Conservation (phyloP, 1,140 invertebrate species). For the Dendrolimus punctatus region DNA sequence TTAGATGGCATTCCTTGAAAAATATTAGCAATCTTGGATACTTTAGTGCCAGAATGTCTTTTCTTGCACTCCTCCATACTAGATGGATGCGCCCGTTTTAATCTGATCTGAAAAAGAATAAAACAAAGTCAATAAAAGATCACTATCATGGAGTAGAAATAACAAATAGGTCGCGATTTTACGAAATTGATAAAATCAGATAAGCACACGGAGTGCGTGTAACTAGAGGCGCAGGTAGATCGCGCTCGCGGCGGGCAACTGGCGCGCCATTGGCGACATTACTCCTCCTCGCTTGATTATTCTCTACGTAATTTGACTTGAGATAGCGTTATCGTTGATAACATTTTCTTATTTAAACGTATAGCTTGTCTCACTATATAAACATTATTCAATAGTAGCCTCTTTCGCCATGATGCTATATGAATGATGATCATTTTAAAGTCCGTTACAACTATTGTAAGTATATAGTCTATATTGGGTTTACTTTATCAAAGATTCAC, state of each 20-base stretch:
- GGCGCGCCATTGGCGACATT: slow-evolving; percentile 34
- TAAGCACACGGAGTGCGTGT: slow-evolving; percentile 31
- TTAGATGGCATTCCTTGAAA: slow-evolving; percentile 79
- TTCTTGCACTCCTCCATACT: slow-evolving; percentile 82
- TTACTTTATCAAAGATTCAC: neutral
- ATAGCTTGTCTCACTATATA: no score
- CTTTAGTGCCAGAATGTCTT: slow-evolving; percentile 82
- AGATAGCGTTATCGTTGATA: slow-evolving; percentile 68
- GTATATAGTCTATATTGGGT: no score
- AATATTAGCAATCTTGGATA: slow-evolving; percentile 92
- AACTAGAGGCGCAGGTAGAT: slow-evolving; percentile 35
- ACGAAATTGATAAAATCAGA: slow-evolving; percentile 49
- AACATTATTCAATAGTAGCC: no score
- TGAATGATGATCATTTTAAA: neutral
- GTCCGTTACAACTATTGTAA: no score
- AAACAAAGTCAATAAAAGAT: slow-evolving; percentile 29
- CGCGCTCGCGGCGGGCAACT: slow-evolving; percentile 34
- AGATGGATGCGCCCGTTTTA: slow-evolving; percentile 60
- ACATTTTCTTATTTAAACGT: slow-evolving; percentile 41
- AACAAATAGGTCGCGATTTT: slow-evolving; percentile 41
- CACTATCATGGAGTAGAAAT: slow-evolving; percentile 32
- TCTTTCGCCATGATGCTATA: neutral
- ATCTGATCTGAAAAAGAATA: slow-evolving; percentile 57
- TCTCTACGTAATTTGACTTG: slow-evolving; percentile 52
- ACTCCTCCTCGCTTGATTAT: slow-evolving; percentile 39